Conservation (phyloP, 1,140 invertebrate species). For the Dryas iulia region DNA sequence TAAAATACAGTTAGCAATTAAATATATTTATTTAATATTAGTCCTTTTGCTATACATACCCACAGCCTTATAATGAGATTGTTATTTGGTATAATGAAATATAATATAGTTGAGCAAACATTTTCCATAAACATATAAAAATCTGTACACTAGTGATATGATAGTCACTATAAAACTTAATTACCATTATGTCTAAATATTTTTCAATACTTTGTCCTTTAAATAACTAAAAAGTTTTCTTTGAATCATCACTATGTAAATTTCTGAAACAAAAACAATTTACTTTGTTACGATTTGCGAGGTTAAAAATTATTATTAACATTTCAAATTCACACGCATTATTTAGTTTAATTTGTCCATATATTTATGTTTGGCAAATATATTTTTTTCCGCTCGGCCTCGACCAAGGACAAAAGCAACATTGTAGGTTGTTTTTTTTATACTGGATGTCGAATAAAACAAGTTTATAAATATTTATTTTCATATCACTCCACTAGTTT, state of each 20-base stretch:
- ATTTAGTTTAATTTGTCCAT: too few relatives aligned
- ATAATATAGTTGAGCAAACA: background rate
- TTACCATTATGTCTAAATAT: too few relatives aligned
- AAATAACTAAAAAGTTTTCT: background rate
- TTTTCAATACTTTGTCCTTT: background rate
- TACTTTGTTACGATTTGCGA: too few relatives aligned
- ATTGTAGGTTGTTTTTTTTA: background rate
- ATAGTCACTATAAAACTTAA: background rate
- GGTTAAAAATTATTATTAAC: too few relatives aligned
- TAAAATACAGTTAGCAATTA: background rate
- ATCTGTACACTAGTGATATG: background rate
- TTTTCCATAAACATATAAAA: background rate
- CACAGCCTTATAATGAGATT: background rate
- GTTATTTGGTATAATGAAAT: background rate
- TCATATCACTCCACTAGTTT: too few relatives aligned
- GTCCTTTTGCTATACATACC: background rate
- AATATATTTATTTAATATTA: background rate
- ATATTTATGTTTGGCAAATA: too few relatives aligned
- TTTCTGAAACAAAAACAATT: conserved; percentile 3
- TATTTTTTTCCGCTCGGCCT: too few relatives aligned
- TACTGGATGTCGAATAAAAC: background rate
- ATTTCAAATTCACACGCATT: too few relatives aligned
- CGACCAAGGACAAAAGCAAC: too few relatives aligned
- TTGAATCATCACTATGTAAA: background rate
- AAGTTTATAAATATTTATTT: background rate